Base-by-base conservation (phyloP, 1,140 invertebrate genomes). In the Heliconius hewitsoni region DNA sequence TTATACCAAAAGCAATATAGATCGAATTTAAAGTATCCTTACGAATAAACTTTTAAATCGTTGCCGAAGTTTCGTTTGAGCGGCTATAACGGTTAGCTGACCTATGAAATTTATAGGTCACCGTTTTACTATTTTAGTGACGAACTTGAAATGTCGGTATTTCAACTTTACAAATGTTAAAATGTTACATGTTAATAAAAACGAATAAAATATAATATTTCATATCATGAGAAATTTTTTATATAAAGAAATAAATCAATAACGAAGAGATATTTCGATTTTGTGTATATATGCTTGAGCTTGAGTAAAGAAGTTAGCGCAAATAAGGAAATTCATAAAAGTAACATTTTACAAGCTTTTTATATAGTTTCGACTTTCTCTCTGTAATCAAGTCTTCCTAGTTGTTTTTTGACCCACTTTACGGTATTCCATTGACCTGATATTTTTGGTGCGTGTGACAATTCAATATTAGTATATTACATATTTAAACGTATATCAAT, bases 71-170 rank as follows among this genome's bases (percentile, higher is more conserved):
- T 66, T 66, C 23, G n/a, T 66, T 66, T 16, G 60, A 66, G 60
- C 16, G 60, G 23, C 60, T 66, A 66, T 66, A 66, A 66, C 9
- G 11, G 60, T 30, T 66, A 30, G 60, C 11, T 66, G 60, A 66
- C 60, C 60, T 66, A 66, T 66, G 60, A 66, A 66, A 66, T 66
- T 66, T 66, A 30, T 66, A 66, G 60, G 60, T 66, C 60, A 66
- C 23, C 23, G 60, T 27, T 66, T 37, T 66, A 66, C 60, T 66
- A 66, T 66, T 66, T 66, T 66, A 27, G 60, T 16, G 60, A 30
- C 11, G 4, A 60, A 60, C 55, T 30, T 66, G 27, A 66, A 66
- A 66, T 66, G 27, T 66, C 27, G 27, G n/a, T 66, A 3, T 30
- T 66, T 66, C 23, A 66, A 30, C 27, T 30, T 66, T 27, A 2